phyloP scores from a whole-genome alignment of 1,140 invertebrate genomes.

The Tigriopus japonicus region DNA sequence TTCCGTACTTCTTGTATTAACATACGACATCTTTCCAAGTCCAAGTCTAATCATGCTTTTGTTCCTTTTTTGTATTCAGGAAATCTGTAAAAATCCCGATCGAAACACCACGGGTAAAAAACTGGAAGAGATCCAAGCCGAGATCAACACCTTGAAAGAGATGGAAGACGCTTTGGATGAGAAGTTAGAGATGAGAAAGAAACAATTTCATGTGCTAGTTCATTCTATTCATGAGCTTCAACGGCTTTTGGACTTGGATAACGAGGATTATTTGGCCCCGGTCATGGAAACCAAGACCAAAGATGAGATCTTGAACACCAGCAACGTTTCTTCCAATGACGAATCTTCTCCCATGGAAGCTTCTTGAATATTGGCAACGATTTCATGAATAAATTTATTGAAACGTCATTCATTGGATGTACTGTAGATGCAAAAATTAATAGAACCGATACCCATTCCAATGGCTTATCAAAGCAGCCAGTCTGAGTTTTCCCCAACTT shows the following conservation, averaged over 20 bases:
- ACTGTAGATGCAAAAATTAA: no score
- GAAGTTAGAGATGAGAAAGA: slow-evolving; percentile 56
- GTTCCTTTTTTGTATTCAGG: no score
- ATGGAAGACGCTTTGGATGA: slow-evolving; percentile 42
- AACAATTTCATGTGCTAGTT: slow-evolving; percentile 72
- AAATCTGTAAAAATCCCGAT: not conserved
- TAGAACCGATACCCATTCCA: no score
- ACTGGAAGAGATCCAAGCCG: not conserved
- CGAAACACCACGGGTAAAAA: not conserved
- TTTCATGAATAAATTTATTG: no score
- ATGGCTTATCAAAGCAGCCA: no score
- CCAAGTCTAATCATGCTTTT: no score
- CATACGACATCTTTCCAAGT: no score
- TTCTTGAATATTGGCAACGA: no score
- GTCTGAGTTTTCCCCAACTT: no score
- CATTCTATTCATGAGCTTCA: slow-evolving; percentile 56
- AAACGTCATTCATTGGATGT: no score
- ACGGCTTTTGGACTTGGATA: slow-evolving; percentile 41
- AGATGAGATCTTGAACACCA: not conserved
- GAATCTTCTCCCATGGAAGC: no score
- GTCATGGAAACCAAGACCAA: not conserved
- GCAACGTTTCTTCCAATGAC: slow-evolving; percentile 4
- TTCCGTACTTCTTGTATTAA: no score
- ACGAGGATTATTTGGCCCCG: not conserved
- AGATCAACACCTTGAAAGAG: not conserved